Evolutionary conservation across 1,140 invertebrate species (phyloP).

Genomic region (Hylyphantes graminicola): DNA sequence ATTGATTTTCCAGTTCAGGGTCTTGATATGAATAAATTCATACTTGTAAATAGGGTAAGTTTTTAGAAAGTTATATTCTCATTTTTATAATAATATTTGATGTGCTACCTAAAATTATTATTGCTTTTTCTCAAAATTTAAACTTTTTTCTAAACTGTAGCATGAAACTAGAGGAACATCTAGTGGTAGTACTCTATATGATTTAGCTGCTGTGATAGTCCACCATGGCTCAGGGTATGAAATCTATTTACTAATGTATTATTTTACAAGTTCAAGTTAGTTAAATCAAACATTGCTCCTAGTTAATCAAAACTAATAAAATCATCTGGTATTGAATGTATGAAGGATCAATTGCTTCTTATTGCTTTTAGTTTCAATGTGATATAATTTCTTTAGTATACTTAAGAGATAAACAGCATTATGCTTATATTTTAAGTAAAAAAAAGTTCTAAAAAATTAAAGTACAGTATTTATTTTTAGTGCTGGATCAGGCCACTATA

Average conservation of each 20-base stretch:
- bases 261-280: too few relatives aligned
- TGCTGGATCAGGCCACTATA: constrained; percentile 86
- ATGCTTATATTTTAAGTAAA: not conserved
- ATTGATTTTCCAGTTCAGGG: constrained; percentile 82
- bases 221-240: constrained; percentile 84
- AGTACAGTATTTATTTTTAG: constrained; percentile 68
- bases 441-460: too few relatives aligned
- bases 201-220: constrained; percentile 85
- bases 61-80: not conserved
- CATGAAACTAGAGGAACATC: constrained; percentile 75
- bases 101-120: not conserved
- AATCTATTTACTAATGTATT: too few relatives aligned
- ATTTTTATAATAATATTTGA: not conserved
- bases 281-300: too few relatives aligned
- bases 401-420: not conserved
- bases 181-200: constrained; percentile 77
- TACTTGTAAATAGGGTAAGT: constrained; percentile 75
- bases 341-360: not conserved
- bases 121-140: constrained; percentile 27
- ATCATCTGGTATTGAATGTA: not conserved
- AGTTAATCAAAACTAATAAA: too few relatives aligned
- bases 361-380: not conserved
- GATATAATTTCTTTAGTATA: too few relatives aligned
- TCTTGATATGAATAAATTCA: constrained; percentile 84
- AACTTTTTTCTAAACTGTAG: constrained; percentile 61